A percentile compares a stretch with the other conserved stretches of the same genome.
These are phyloP conservation scores for Bergia puertoricense DNA, from an alignment of 92 coral and sea anemone genomes.

Conservation along the genomic window DNA sequence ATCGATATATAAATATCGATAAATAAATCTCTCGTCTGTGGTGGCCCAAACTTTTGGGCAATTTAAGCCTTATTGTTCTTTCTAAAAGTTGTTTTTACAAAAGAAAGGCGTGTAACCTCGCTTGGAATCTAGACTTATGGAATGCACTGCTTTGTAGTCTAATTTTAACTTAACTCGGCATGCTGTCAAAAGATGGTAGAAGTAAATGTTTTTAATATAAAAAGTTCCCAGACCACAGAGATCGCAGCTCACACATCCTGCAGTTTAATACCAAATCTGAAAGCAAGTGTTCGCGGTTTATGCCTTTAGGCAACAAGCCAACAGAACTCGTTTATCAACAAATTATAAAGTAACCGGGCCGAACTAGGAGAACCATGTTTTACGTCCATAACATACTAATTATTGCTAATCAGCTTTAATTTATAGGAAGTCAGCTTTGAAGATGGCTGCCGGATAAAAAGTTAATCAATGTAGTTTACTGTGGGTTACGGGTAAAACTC, in stretches of 20 bases:
- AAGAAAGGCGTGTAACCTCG: not conserved
- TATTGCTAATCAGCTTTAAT: not conserved
- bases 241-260: not conserved
- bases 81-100: not conserved
- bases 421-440: not conserved
- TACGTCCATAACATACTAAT: not conserved
- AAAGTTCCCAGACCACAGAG: not conserved
- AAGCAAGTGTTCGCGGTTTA: not conserved
- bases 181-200: not conserved
- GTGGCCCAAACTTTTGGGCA: no score
- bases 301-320: slow-evolving; percentile 6
- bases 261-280: slow-evolving; percentile 4
- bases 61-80: no score
- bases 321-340: not conserved
- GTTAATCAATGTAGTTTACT: no score
- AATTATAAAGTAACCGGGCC: no score
- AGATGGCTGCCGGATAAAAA: not conserved
- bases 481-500: not conserved
- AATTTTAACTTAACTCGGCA: not conserved
- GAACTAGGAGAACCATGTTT: not conserved
- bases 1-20: no score
- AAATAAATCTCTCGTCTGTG: no score
- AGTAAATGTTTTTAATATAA: not conserved
- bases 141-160: not conserved
- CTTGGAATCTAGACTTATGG: not conserved